Evolutionary conservation across 2,113 vertebrate genomes (phyloP).

Genomic region (Etheostoma spectabile): DNA sequence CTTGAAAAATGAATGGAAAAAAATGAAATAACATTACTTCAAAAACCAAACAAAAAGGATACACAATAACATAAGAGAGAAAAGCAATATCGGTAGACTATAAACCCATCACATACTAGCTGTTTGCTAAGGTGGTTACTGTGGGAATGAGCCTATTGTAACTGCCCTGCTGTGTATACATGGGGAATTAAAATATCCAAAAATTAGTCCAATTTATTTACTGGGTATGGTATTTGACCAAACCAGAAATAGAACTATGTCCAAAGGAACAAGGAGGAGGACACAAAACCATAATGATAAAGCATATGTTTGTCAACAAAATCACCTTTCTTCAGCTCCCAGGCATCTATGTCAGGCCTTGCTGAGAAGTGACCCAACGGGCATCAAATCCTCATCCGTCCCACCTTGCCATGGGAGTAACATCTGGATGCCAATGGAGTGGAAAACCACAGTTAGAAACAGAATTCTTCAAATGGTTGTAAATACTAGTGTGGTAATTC

Average conservation of each 20-base stretch:
- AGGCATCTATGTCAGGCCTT: slow-evolving; percentile 96
- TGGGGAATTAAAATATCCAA: not conserved
- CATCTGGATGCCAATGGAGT: slow-evolving; percentile 87
- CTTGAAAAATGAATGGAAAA: slow-evolving; percentile 72
- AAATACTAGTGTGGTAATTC: not conserved
- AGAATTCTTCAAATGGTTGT: not conserved
- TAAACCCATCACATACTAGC: too few relatives aligned
- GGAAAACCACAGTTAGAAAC: slow-evolving; percentile 50
- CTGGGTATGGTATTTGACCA: not conserved
- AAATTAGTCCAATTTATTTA: not conserved
- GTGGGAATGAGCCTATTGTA: too few relatives aligned
- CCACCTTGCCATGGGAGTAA: slow-evolving; percentile 93
- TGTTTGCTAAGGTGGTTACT: not conserved
- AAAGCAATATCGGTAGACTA: not conserved
- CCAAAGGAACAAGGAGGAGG: not conserved
- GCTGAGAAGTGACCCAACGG: slow-evolving; percentile 97
- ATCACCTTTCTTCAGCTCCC: slow-evolving; percentile 97
- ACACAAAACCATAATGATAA: not conserved
- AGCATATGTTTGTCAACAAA: not conserved
- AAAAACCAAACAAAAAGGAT: not conserved
- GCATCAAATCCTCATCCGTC: slow-evolving; percentile 98
- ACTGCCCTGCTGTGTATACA: not conserved
- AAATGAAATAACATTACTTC: not conserved
- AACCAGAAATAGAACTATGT: not conserved
- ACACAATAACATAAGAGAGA: not conserved